Base-by-base conservation (phyloP, 2,113 vertebrate species). In the Thinocorus orbignyianus region DNA sequence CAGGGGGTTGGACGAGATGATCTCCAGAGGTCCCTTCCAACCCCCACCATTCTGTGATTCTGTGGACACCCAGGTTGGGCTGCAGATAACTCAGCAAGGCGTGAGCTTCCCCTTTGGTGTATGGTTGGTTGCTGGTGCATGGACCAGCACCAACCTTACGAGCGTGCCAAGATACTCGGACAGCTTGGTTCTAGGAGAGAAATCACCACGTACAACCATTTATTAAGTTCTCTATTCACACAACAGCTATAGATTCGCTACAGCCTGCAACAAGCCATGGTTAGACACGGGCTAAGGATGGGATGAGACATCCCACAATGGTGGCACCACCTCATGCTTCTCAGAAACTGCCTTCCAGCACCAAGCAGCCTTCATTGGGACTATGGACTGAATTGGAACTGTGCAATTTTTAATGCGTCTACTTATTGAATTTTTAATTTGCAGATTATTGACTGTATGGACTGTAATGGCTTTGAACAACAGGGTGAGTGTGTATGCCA, bases 361-460 rank as follows among this genome's bases (percentile, higher is more conserved):
- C 81, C 52, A 30, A 91, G 83, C 72, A 61, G 82, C 81, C 77
- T 87, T 77, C 82, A 90, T 76, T 1, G 0, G 84, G 81, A 91
- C 69, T 76, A 96, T 72, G 91, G 94, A 90, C 93, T 94, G 85
- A 95, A 95, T 94, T 90, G 82, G 80, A 95, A 96, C 81, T 71
- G 55, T 71, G 84, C 78, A 91, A 92, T 90, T 97, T 97, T 96
- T 92, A 96, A 95, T 95, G 94, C 31, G 76, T 96, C 95, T 93
- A 94, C 92, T 97, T 98, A 98, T 97, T 98, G 97, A 97, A 97
- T 98, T 98, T 98, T 98, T 98, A 98, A 98, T 98, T 97, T 98
- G 95, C 95, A 96, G 96, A 98, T 98, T 98, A 98, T 97, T 88
- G 90, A 98, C 97, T 97, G 95, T 94, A 98, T 97, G 94, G 96